Evolutionary conservation across 2,888 invertebrate species (phyloP).

Genomic region (Pheosia tremula): DNA sequence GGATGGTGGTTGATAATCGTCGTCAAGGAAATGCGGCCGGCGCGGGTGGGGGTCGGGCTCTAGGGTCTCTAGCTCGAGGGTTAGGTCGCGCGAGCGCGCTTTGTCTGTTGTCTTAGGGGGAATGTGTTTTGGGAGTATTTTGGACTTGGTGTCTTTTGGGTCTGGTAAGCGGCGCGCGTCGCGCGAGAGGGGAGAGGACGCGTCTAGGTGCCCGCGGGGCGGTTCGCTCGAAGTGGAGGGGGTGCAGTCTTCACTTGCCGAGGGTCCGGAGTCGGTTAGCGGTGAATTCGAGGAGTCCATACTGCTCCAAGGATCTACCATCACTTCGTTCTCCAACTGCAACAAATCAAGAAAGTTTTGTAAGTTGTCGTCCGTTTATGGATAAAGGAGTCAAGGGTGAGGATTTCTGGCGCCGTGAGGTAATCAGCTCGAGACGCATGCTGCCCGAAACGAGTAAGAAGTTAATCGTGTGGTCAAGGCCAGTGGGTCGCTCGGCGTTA

Average conservation of each 20-base stretch:
- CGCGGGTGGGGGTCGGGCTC: slow-evolving; percentile 69
- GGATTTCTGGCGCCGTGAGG: slow-evolving; percentile 44
- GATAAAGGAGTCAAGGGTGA: slow-evolving; percentile 56
- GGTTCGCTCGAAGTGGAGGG: slow-evolving; percentile 77
- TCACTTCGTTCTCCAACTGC: slow-evolving; percentile 85
- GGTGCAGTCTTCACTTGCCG: slow-evolving; percentile 80
- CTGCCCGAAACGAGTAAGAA: slow-evolving; percentile 52
- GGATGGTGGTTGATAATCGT: slow-evolving; percentile 85
- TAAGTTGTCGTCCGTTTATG: slow-evolving; percentile 39
- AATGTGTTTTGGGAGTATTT: slow-evolving; percentile 49
- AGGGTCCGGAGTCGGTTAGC: slow-evolving; percentile 80
- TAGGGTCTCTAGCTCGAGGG: slow-evolving; percentile 70
- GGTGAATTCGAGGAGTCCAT: slow-evolving; percentile 83
- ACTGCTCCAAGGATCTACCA: slow-evolving; percentile 83
- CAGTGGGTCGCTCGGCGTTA: slow-evolving; percentile 41
- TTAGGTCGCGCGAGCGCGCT: slow-evolving; percentile 73
- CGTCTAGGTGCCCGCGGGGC: slow-evolving; percentile 55
- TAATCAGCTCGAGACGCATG: slow-evolving; percentile 57
- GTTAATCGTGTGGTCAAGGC: slow-evolving; percentile 64
- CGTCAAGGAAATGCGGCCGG: slow-evolving; percentile 86
- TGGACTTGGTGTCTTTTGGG: slow-evolving; percentile 64
- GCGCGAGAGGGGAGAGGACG: slow-evolving; percentile 60
- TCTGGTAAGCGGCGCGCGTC: slow-evolving; percentile 67
- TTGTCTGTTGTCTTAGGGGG: slow-evolving; percentile 64
- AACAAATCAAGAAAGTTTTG: slow-evolving; percentile 58